Base-by-base conservation (phyloP, 1,140 invertebrate genomes). In the Drosophila fuyamai region DNA sequence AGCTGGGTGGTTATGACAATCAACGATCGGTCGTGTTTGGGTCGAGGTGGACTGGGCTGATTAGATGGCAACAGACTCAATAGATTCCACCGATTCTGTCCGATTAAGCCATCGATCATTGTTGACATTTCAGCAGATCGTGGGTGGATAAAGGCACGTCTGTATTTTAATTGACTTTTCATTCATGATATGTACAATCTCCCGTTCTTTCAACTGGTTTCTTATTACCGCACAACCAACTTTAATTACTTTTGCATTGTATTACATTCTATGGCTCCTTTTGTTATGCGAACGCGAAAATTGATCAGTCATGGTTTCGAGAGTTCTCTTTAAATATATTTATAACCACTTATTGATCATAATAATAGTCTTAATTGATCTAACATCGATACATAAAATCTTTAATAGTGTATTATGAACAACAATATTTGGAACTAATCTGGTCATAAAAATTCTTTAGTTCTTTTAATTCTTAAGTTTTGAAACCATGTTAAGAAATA, bases 21-120 rank as follows among this genome's bases (percentile, higher is more conserved):
- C 40, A 57, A 9, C 53, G 59, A 27, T 53, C 47, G 36, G 13
- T 73, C 50, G 29, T 66, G 72, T 36, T 59, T 29, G 54, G 73
- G 73, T 76, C 73, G 73, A 76, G 73, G 73, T 76, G 72, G 73
- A 76, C 73, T 27, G 36, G 41, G 23, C 47, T 76, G 61, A 67
- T 76, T 76, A 76, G 68, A 41, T 73, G 67, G 29, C 32, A 4
- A 27, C 29, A 14, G 13, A 51, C n/a, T 51, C 32, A 6, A 51
- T 53, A 13, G 32, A 63, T 63, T 57, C 56, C 65, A 35, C 32
- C 38, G 60, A 65, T 57, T 58, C 53, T 48, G 67, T 57, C 9
- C 51, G 73, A 66, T 75, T 74, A 63, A 63, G 72, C 62, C 14
- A 76, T 76, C 73, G 61, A 76, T 76, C 73, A 76, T 59, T 35